Conservation (phyloP, 64 coral and sea anemone genomes). For the Cladopsammia gracilis region DNA sequence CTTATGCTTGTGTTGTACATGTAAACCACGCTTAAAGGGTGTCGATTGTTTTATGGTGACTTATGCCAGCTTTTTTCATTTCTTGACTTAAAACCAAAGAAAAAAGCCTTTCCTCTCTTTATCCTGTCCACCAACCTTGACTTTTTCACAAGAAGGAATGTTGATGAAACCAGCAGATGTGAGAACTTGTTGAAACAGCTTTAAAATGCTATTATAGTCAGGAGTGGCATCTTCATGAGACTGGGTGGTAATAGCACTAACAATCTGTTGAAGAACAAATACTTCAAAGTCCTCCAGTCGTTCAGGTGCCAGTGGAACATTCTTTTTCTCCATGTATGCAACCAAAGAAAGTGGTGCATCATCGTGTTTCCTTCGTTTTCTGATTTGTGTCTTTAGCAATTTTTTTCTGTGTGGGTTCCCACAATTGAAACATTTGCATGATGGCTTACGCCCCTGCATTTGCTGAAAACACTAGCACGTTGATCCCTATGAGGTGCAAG, state of each 20-base stretch:
- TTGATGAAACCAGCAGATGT: slow-evolving; percentile 31
- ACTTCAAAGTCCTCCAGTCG: slow-evolving; percentile 47
- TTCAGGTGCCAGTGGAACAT: slow-evolving; percentile 42
- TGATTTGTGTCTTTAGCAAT: slow-evolving; percentile 2
- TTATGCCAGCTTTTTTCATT: slow-evolving; percentile 26
- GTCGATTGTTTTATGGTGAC: slow-evolving; percentile 12
- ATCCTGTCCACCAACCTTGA: slow-evolving; percentile 30
- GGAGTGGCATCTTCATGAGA: not conserved
- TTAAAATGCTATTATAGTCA: slow-evolving; percentile 22
- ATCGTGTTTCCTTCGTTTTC: slow-evolving; percentile 71
- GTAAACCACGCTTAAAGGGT: not conserved
- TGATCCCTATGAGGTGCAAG: slow-evolving; percentile 26
- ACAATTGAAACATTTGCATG: slow-evolving; percentile 59
- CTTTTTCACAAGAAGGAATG: slow-evolving; percentile 24
- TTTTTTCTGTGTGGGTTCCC: slow-evolving; percentile 49
- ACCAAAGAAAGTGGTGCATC: slow-evolving; percentile 43
- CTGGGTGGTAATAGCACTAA: slow-evolving; percentile 14
- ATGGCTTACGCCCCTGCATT: slow-evolving; percentile 19
- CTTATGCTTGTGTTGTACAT: no score
- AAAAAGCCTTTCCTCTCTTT: slow-evolving; percentile 12
- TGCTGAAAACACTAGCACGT: slow-evolving; percentile 48
- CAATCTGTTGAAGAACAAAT: slow-evolving; percentile 37
- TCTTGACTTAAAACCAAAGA: slow-evolving; percentile 16
- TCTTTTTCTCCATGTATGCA: slow-evolving; percentile 47
- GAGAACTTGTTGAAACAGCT: slow-evolving; percentile 14